Conservation (phyloP, 2,888 invertebrate species). For the Meta bourneti region DNA sequence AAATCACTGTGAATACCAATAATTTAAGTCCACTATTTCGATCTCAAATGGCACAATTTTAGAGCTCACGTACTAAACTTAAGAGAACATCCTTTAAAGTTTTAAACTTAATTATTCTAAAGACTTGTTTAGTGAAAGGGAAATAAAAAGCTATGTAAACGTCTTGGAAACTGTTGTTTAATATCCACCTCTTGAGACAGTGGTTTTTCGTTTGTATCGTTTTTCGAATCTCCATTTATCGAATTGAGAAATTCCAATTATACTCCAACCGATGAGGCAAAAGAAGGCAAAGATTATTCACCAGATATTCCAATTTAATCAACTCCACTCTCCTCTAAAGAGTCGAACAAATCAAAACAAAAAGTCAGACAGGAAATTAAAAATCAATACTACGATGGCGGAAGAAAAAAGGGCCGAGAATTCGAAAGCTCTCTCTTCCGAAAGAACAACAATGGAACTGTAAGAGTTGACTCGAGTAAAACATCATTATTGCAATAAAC, state of each 20-base stretch:
- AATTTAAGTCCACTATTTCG: no score
- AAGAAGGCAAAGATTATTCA: background rate
- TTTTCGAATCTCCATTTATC: background rate
- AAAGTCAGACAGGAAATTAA: slow-evolving; percentile 5
- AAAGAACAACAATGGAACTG: slow-evolving; percentile 26
- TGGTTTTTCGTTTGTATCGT: background rate
- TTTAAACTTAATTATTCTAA: background rate
- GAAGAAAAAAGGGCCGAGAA: background rate
- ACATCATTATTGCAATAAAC: slow-evolving; percentile 75
- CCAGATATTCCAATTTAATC: background rate
- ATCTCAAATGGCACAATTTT: no score
- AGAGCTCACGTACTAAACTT: background rate
- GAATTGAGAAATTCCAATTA: background rate
- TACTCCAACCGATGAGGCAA: background rate
- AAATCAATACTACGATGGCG: slow-evolving; percentile 1
- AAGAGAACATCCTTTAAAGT: background rate
- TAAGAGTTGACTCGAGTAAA: slow-evolving; percentile 33
- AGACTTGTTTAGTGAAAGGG: background rate
- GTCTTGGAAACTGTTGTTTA: background rate
- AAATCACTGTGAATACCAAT: no score
- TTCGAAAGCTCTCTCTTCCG: slow-evolving; percentile 16
- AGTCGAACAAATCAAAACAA: background rate
- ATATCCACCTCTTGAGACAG: background rate
- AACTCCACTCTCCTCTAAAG: background rate
- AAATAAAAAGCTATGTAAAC: background rate